phyloP scores from a whole-genome alignment of 2,797 vertebrate genomes.

The Neopelma chrysocephalum region DNA sequence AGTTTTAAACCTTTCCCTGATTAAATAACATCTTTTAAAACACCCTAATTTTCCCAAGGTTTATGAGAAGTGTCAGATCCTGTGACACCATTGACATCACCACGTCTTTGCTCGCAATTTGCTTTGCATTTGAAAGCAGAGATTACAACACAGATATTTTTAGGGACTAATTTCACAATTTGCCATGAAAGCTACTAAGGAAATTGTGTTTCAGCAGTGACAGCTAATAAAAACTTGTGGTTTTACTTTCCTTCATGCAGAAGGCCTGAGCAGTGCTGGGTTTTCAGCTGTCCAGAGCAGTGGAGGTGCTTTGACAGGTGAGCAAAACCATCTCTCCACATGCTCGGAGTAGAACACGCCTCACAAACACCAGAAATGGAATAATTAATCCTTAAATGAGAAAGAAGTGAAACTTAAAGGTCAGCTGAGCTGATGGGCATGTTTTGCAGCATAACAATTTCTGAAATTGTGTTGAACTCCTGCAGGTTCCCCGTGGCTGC shows the following conservation, averaged over 20 bases:
- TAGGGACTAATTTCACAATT: background rate
- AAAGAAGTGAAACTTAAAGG: conserved; percentile 38
- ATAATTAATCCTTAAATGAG: conserved; percentile 39
- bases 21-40: background rate
- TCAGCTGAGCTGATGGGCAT: conserved; percentile 18
- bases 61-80: background rate
- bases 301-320: background rate
- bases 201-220: background rate
- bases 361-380: background rate
- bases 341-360: background rate
- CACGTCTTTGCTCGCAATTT: background rate
- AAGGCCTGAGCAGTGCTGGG: background rate
- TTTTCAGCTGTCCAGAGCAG: background rate
- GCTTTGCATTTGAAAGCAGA: background rate
- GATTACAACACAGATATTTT: background rate
- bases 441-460: conserved; percentile 36
- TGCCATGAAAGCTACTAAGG: background rate
- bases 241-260: background rate
- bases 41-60: background rate
- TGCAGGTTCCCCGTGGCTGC: background rate
- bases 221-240: background rate
- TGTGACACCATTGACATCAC: background rate
- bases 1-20: background rate
- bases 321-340: background rate
- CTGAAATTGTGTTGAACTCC: background rate